Evolutionary conservation across 2,888 invertebrate species (phyloP).

Genomic region (Pristionchus maxplancki): DNA sequence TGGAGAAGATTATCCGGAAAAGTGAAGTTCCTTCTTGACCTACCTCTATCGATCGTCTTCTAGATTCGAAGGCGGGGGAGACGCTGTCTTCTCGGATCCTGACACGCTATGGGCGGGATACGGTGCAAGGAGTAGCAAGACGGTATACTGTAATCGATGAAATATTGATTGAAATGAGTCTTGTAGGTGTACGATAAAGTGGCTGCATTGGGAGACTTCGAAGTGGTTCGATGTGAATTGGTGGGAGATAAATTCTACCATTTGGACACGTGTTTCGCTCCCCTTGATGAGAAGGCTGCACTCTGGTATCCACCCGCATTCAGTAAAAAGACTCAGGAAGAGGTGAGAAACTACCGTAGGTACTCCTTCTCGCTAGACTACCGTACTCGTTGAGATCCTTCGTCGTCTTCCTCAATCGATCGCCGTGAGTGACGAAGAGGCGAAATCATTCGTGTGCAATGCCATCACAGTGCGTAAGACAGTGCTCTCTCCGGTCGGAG

Average conservation of each 20-base stretch:
- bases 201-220: constrained; percentile 68
- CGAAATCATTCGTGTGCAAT: constrained; percentile 75
- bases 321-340: constrained; percentile 62
- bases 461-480: constrained; percentile 73
- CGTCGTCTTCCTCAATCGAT: constrained; percentile 74
- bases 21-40: not conserved
- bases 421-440: constrained; percentile 72
- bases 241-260: constrained; percentile 74
- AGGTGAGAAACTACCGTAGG: constrained; percentile 4
- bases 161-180: not conserved
- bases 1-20: constrained; percentile 73
- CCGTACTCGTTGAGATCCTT: constrained; percentile 62
- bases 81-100: constrained; percentile 74
- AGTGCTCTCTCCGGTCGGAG: constrained; percentile 76
- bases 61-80: constrained; percentile 76
- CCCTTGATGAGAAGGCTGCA: constrained; percentile 71
- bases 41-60: not conserved
- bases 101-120: constrained; percentile 76
- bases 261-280: constrained; percentile 77
- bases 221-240: constrained; percentile 73
- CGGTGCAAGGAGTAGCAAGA: constrained; percentile 71
- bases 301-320: constrained; percentile 76
- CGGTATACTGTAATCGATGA: constrained; percentile 54
- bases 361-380: not conserved
- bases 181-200: constrained; percentile 72